These are phyloP conservation scores for Macaria notata DNA, from an alignment of 2,888 invertebrate species.

Conservation along the genomic window DNA sequence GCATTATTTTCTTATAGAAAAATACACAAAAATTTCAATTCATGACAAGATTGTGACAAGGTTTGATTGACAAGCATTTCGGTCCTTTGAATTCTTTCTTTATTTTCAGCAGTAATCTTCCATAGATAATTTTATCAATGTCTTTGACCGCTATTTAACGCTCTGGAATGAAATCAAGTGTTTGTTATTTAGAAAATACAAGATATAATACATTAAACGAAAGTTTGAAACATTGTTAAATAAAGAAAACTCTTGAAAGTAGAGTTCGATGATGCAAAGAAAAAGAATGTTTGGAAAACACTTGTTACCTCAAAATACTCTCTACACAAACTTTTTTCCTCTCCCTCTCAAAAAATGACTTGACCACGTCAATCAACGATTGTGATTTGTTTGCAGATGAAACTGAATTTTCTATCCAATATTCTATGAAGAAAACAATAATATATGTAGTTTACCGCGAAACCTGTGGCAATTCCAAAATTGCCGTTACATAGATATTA, in stretches of 20 bases:
- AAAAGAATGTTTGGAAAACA: no score
- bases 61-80: constrained; percentile 32
- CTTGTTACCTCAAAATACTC: no score
- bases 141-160: no score
- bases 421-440: constrained; percentile 44
- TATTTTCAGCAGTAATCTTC: no score
- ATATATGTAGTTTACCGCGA: constrained; percentile 45
- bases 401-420: constrained; percentile 50
- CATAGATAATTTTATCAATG: no score
- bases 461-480: constrained; percentile 41
- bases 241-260: no score
- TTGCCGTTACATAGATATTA: constrained; percentile 42
- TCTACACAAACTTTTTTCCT: background rate
- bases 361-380: constrained; percentile 48
- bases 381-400: constrained; percentile 60
- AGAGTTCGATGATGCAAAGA: no score
- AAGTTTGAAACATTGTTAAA: no score
- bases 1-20: constrained; percentile 32
- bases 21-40: constrained; percentile 42
- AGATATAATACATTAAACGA: no score
- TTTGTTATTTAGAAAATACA: no score
- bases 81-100: constrained; percentile 32
- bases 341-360: background rate
- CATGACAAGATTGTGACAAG: constrained; percentile 34
- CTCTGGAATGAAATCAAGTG: no score